phyloP scores from a whole-genome alignment of 2,888 invertebrate genomes.

The Ophion ventricosus region DNA sequence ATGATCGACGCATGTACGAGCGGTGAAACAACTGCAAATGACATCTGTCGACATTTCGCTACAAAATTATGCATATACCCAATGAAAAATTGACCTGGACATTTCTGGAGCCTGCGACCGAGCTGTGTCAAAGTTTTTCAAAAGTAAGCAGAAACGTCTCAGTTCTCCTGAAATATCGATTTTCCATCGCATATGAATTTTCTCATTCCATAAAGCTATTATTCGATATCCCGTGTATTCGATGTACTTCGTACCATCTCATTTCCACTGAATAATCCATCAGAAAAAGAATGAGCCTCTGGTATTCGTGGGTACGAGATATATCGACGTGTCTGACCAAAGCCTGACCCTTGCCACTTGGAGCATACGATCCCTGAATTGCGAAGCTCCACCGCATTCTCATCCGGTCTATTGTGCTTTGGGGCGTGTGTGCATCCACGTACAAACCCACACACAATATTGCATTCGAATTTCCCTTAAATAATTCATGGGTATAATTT shows the following conservation, averaged over 20 bases:
- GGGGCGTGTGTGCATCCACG: neutral
- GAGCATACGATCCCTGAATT: neutral
- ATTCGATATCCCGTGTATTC: neutral
- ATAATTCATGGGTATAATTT: conserved; percentile 75
- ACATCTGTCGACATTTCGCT: too few species aligned
- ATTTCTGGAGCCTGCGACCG: neutral
- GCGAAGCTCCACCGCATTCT: neutral
- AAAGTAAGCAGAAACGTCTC: neutral
- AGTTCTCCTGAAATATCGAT: neutral
- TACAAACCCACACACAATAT: conserved; percentile 65
- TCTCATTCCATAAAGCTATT: neutral
- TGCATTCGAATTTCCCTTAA: conserved; percentile 68
- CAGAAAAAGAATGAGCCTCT: neutral
- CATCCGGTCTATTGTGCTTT: neutral
- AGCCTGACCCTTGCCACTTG: conserved; percentile 32
- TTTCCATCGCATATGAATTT: neutral
- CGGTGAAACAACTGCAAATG: too few species aligned
- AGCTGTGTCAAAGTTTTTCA: neutral
- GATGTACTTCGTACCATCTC: neutral
- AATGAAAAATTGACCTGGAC: too few species aligned
- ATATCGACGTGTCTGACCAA: conserved; percentile 14
- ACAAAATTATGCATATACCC: too few species aligned
- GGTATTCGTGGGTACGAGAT: neutral
- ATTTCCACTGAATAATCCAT: neutral
- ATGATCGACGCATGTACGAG: too few species aligned